Evolutionary conservation across 2,113 vertebrate genomes (phyloP).

Genomic region (Salvator merianae): DNA sequence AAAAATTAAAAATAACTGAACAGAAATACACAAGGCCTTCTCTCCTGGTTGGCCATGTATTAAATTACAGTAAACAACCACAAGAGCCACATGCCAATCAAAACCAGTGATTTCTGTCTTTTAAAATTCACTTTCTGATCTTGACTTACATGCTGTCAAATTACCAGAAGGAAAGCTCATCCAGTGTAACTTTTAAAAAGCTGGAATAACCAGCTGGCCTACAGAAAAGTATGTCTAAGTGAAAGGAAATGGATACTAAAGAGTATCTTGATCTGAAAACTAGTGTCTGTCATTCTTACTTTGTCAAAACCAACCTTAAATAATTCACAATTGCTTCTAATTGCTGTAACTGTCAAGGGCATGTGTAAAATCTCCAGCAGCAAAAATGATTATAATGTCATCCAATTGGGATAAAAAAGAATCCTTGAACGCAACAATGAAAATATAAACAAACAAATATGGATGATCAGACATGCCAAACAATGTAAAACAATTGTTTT

Average conservation of each 20-base stretch:
- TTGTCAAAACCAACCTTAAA: slow-evolving; percentile 8
- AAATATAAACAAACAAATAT: background rate
- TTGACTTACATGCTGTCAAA: background rate
- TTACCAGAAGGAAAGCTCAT: background rate
- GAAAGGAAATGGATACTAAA: background rate
- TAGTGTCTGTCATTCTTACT: slow-evolving; percentile 3
- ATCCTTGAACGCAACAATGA: background rate
- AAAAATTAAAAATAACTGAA: background rate
- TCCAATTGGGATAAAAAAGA: background rate
- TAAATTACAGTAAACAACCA: background rate
- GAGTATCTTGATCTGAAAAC: slow-evolving; percentile 17
- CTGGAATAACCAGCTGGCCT: background rate
- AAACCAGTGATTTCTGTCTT: background rate
- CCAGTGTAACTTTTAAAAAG: background rate
- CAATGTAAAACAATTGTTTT: background rate
- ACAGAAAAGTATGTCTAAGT: background rate
- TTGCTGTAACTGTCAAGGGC: background rate
- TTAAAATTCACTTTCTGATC: background rate
- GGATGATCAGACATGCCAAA: background rate
- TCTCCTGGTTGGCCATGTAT: background rate
- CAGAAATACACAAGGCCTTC: background rate
- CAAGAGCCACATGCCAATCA: background rate
- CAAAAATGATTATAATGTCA: slow-evolving; percentile 11
- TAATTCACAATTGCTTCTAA: slow-evolving; percentile 7
- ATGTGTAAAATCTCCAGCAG: background rate